Percentiles rank a stretch among this genome's conserved stretches.
Evolutionary conservation across 2,888 invertebrate genomes (phyloP).

Genomic region (Flabesymbios commensalis): DNA sequence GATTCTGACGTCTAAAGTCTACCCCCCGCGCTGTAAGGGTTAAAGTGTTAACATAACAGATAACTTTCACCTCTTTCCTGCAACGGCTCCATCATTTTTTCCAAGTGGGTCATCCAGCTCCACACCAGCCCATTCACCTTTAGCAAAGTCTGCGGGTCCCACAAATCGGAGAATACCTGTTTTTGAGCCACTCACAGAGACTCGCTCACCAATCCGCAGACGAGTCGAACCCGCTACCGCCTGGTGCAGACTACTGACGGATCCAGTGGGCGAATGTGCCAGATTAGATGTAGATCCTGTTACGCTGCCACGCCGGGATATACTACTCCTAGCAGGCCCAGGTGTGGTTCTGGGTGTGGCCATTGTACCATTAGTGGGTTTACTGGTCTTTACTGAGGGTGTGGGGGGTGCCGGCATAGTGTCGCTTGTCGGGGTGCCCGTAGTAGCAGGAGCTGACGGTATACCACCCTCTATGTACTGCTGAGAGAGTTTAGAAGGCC

Average conservation of each 20-base stretch:
- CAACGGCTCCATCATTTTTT: constrained; percentile 82
- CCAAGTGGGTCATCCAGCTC: constrained; percentile 91
- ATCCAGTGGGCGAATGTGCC: constrained; percentile 32
- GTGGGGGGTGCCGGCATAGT: constrained; percentile 1
- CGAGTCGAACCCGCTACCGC: not conserved
- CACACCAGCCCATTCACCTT: constrained; percentile 94
- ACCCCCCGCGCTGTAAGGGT: too few relatives aligned
- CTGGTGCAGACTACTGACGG: not conserved
- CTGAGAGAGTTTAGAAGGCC: constrained; percentile 73
- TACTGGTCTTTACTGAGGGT: not conserved
- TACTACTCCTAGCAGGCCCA: not conserved
- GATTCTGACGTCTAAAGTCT: too few relatives aligned
- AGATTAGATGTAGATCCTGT: constrained; percentile 44
- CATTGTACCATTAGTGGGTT: not conserved
- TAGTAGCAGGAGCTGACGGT: not conserved
- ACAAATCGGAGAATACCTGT: constrained; percentile 83
- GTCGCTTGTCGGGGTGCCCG: not conserved
- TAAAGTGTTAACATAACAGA: too few relatives aligned
- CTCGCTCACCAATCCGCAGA: constrained; percentile 50
- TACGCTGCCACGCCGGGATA: constrained; percentile 27
- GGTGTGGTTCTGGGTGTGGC: not conserved
- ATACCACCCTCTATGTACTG: not conserved
- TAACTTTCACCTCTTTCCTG: constrained; percentile 68
- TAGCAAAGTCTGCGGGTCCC: constrained; percentile 86
- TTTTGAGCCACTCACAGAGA: constrained; percentile 67